Conservation (phyloP, 2,888 invertebrate species). For the Geotrupes spiniger region DNA sequence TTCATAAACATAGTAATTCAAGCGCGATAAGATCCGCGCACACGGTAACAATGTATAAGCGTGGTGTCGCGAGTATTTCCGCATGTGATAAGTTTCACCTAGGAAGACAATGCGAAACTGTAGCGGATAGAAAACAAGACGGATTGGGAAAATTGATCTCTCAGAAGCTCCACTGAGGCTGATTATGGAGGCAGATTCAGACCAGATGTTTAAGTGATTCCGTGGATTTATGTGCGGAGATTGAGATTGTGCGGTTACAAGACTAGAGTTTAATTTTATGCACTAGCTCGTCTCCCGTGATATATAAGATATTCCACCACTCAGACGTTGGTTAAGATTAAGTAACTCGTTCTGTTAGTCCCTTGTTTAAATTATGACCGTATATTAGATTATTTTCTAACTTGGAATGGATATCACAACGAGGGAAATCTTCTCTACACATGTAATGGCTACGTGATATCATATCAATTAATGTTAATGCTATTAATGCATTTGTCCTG, state of each 20-base stretch:
- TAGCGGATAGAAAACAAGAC: constrained; percentile 8
- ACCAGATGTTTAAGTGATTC: constrained; percentile 34
- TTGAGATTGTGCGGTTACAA: constrained; percentile 31
- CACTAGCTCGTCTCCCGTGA: constrained; percentile 23
- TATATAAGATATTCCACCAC: constrained; percentile 15
- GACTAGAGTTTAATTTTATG: constrained; percentile 30
- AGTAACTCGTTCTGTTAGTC: constrained; percentile 11
- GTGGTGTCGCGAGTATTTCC: too few species aligned
- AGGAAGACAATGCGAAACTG: too few species aligned
- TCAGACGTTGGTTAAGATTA: constrained; percentile 16
- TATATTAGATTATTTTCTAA: constrained; percentile 12
- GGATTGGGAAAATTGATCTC: constrained; percentile 20
- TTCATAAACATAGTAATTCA: too few species aligned
- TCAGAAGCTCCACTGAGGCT: constrained; percentile 23
- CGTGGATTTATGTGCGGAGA: constrained; percentile 30
- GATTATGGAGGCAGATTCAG: constrained; percentile 30
- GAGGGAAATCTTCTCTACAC: neutral
- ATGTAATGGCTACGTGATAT: constrained; percentile 7
- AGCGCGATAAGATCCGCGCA: too few species aligned
- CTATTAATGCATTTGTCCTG: constrained; percentile 13
- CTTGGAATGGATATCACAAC: neutral
- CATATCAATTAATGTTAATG: constrained; percentile 7
- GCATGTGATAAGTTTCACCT: too few species aligned
- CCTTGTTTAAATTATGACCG: constrained; percentile 13
- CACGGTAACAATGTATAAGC: too few species aligned